A percentile compares a stretch with the other conserved stretches of the same genome.
Conservation (phyloP, 2,888 invertebrate species). For the Torymus aiolomorphi region DNA sequence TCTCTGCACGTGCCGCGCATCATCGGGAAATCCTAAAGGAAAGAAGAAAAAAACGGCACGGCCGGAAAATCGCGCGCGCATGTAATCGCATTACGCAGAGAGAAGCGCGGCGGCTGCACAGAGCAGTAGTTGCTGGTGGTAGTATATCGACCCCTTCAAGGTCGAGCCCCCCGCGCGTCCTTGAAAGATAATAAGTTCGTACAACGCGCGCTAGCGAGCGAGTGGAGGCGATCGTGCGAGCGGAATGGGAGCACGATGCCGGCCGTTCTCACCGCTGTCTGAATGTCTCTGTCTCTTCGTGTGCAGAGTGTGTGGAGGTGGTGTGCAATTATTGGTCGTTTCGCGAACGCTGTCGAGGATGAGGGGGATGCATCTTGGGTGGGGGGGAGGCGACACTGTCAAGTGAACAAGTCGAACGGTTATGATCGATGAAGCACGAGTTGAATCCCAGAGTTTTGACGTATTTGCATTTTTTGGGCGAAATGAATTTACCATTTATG, state of each 20-base stretch:
- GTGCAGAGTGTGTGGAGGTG: too few species aligned
- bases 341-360: too few species aligned
- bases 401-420: too few species aligned
- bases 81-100: constrained; percentile 24
- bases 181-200: constrained; percentile 55
- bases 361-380: too few species aligned
- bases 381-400: too few species aligned
- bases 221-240: not conserved
- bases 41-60: constrained; percentile 1
- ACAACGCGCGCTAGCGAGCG: not conserved
- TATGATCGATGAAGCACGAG: too few species aligned
- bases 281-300: not conserved
- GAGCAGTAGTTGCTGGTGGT: not conserved
- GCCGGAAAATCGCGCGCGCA: constrained; percentile 23
- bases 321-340: too few species aligned
- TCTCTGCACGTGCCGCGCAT: too few species aligned
- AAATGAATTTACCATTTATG: too few species aligned
- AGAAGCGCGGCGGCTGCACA: constrained; percentile 3
- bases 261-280: not conserved
- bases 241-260: constrained; percentile 1
- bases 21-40: not conserved
- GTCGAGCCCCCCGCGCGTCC: constrained; percentile 35
- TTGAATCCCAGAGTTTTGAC: too few species aligned
- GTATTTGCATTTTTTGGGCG: too few species aligned
- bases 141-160: constrained; percentile 54